phyloP scores from a whole-genome alignment of 2,113 vertebrate species.

The Petromus typicus region DNA sequence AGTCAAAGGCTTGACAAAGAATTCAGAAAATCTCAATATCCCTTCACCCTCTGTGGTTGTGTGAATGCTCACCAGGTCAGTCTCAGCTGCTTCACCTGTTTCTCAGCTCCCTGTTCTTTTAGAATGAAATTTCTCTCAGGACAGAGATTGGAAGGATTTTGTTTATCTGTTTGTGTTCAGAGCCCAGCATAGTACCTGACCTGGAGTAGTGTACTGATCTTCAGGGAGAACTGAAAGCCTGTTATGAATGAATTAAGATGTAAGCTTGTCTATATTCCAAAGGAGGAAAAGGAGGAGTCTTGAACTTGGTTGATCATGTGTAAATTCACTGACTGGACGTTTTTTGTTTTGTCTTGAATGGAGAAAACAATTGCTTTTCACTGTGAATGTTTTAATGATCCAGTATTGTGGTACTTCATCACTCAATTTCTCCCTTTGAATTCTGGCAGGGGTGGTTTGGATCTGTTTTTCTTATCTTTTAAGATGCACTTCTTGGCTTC shows the following conservation, averaged over 20 bases:
- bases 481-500: not conserved
- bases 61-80: not conserved
- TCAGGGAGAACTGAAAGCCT: conserved; percentile 14
- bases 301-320: not conserved
- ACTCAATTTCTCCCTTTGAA: not conserved
- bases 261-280: not conserved
- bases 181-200: not conserved
- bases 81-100: not conserved
- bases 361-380: not conserved
- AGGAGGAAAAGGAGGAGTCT: not conserved
- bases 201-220: conserved; percentile 56
- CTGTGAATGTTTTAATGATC: not conserved
- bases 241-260: conserved; percentile 27
- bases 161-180: conserved; percentile 42
- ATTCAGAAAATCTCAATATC: not conserved
- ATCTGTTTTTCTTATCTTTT: not conserved
- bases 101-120: no score
- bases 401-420: not conserved
- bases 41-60: not conserved
- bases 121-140: conserved; percentile 27
- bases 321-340: conserved; percentile 19
- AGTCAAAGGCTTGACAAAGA: not conserved
- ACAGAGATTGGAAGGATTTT: conserved; percentile 5
- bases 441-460: not conserved
- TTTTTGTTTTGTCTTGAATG: not conserved